Conservation (phyloP, 2,888 invertebrate genomes). For the Pterostichus madidus region DNA sequence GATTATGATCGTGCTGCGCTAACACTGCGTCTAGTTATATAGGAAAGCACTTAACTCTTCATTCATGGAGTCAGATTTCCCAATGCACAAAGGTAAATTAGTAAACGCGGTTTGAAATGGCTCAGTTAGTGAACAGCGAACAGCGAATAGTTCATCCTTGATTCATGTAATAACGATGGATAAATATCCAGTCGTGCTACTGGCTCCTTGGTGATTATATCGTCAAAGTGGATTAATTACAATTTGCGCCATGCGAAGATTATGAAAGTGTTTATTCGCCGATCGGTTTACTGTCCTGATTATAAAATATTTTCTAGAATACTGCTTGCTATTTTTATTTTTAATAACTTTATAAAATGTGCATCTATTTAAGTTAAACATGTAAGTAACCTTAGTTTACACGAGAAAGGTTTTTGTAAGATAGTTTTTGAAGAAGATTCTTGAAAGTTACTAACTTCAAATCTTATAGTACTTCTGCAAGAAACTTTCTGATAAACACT, state of each 20-base stretch:
- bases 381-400: too few relatives aligned
- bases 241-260: conserved; percentile 1
- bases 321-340: too few relatives aligned
- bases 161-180: conserved; percentile 4
- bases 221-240: conserved; percentile 41
- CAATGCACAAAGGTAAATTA: conserved; percentile 30
- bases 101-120: conserved; percentile 8
- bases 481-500: too few relatives aligned
- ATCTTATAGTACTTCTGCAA: too few relatives aligned
- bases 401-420: too few relatives aligned
- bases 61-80: conserved; percentile 31
- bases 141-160: not conserved
- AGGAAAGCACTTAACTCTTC: conserved; percentile 17
- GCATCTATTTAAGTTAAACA: too few relatives aligned
- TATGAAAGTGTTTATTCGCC: conserved; percentile 21
- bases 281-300: not conserved
- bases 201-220: conserved; percentile 17
- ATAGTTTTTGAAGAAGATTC: too few relatives aligned
- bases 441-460: too few relatives aligned
- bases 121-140: not conserved
- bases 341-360: too few relatives aligned
- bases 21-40: not conserved
- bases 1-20: not conserved
- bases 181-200: conserved; percentile 6
- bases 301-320: not conserved